Percentiles rank a stretch among this genome's conserved stretches.
Evolutionary conservation across 2,113 vertebrate genomes (phyloP).

Genomic region (Epinephelus lanceolatus): DNA sequence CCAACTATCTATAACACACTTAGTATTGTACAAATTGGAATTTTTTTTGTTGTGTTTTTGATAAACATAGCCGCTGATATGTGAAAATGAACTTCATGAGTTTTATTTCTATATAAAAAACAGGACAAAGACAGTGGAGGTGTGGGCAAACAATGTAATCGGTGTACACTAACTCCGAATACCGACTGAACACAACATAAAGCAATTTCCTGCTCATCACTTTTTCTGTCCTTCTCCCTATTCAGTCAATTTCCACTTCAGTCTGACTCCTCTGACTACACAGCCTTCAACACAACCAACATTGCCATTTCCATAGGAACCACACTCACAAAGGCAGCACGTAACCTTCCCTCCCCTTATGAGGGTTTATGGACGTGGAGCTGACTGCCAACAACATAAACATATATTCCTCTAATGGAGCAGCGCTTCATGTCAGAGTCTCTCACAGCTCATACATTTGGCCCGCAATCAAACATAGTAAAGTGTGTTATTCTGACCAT

Average conservation of each 20-base stretch:
- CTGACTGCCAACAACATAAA: conserved; percentile 51
- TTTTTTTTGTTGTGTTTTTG: too few species aligned
- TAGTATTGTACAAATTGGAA: too few species aligned
- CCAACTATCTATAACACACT: too few species aligned
- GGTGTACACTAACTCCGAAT: too few species aligned
- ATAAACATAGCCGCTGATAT: too few species aligned
- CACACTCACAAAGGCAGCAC: conserved; percentile 15
- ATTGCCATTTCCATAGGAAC: conserved; percentile 55
- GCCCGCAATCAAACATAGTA: conserved; percentile 32
- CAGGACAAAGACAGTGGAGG: too few species aligned
- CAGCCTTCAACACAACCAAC: conserved; percentile 33
- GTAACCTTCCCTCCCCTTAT: conserved; percentile 29
- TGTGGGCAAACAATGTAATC: too few species aligned
- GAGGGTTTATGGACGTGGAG: conserved; percentile 35
- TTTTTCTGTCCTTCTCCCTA: conserved; percentile 34
- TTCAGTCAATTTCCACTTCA: conserved; percentile 22
- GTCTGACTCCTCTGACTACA: not conserved
- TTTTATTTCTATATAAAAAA: too few species aligned
- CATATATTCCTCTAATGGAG: conserved; percentile 29
- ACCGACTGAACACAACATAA: not conserved
- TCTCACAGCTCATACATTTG: conserved; percentile 26
- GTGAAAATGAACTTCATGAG: too few species aligned
- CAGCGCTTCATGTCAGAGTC: conserved; percentile 4
- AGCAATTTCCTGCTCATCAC: conserved; percentile 11
- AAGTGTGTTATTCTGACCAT: conserved; percentile 5